phyloP scores from a whole-genome alignment of 2,113 vertebrate genomes.

The Ellobius talpinus region DNA sequence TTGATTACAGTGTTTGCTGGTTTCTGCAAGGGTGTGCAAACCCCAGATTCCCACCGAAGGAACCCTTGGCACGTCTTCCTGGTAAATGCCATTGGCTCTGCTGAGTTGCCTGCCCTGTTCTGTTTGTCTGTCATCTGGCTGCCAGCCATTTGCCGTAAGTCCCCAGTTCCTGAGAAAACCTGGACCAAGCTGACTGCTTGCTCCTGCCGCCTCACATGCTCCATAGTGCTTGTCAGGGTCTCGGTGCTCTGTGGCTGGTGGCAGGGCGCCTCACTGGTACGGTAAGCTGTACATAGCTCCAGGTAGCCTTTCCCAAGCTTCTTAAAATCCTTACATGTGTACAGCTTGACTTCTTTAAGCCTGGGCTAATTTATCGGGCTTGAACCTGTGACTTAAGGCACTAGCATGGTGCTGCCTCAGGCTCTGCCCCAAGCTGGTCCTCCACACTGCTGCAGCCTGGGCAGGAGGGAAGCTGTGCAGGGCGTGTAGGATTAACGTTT shows the following conservation, averaged over 20 bases:
- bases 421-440: constrained; percentile 30
- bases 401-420: constrained; percentile 64
- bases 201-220: constrained; percentile 11
- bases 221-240: constrained; percentile 66
- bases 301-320: constrained; percentile 81
- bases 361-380: constrained; percentile 81
- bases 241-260: constrained; percentile 68
- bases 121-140: constrained; percentile 70
- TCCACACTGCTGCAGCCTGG: too few relatives aligned
- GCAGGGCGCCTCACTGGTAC: constrained; percentile 74
- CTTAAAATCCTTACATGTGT: constrained; percentile 83
- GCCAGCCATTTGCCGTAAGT: constrained; percentile 54
- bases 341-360: constrained; percentile 81
- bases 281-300: constrained; percentile 73
- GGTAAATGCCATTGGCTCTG: constrained; percentile 59
- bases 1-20: constrained; percentile 65
- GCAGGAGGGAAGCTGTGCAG: too few relatives aligned
- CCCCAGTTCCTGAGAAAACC: constrained; percentile 60
- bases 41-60: constrained; percentile 52
- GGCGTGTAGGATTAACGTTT: too few relatives aligned
- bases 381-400: constrained; percentile 81
- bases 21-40: constrained; percentile 63
- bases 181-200: constrained; percentile 32
- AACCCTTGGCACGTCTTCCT: constrained; percentile 54
- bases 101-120: constrained; percentile 26